Evolutionary conservation across 2,888 invertebrate genomes (phyloP).

Genomic region (Patella pellucida): DNA sequence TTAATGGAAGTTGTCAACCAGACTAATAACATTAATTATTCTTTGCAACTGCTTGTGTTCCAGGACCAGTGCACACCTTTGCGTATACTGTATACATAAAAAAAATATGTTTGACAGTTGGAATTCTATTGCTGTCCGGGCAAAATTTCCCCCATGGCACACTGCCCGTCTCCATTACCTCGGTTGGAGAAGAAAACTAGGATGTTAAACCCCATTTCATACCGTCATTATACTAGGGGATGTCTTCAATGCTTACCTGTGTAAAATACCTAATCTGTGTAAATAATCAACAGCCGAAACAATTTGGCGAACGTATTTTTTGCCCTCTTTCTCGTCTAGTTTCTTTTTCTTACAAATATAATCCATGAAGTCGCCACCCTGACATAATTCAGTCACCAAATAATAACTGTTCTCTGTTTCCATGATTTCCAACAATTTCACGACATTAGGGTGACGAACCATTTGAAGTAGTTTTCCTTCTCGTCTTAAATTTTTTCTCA

Average conservation of each 20-base stretch:
- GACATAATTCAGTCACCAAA: slow-evolving; percentile 67
- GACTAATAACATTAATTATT: no score
- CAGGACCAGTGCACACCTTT: no score
- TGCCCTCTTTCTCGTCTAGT: slow-evolving; percentile 62
- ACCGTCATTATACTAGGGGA: not conserved
- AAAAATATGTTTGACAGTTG: no score
- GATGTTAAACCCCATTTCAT: no score
- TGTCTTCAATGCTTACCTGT: slow-evolving; percentile 53
- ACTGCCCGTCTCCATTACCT: no score
- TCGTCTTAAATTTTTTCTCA: slow-evolving; percentile 65
- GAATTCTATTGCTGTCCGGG: no score
- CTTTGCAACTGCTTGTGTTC: no score
- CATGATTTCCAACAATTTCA: slow-evolving; percentile 68
- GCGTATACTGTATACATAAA: no score
- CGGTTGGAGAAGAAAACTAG: no score
- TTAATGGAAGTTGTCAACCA: no score
- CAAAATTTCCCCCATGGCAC: no score
- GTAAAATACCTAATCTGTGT: slow-evolving; percentile 66
- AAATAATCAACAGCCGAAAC: slow-evolving; percentile 68
- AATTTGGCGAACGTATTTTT: slow-evolving; percentile 66
- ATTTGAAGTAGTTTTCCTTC: slow-evolving; percentile 68
- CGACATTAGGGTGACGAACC: slow-evolving; percentile 66
- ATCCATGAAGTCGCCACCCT: slow-evolving; percentile 69
- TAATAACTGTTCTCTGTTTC: slow-evolving; percentile 71
- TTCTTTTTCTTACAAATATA: slow-evolving; percentile 62